A percentile compares a stretch with the other conserved stretches of the same genome.
Conservation (phyloP, 2,888 invertebrate species). For the Odontocolon sp. region DNA sequence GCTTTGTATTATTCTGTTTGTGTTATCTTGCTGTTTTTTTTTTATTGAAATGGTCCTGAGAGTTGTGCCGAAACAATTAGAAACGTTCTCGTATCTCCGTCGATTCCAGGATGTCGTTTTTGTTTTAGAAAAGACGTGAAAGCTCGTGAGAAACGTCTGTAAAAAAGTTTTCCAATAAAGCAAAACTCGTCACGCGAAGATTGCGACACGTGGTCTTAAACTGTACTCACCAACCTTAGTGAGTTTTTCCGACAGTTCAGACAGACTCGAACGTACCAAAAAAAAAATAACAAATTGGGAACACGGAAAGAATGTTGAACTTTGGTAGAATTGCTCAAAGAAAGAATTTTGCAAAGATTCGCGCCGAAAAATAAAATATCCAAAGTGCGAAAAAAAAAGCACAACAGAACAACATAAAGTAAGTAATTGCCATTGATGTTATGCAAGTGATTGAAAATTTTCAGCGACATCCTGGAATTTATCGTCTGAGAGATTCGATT, state of each 20-base stretch:
- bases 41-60: slow-evolving; percentile 1
- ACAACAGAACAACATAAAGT: too few species aligned
- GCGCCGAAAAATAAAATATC: too few species aligned
- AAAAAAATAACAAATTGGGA: background rate
- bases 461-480: slow-evolving; percentile 30
- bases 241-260: slow-evolving; percentile 13
- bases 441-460: background rate
- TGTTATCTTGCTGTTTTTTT: background rate
- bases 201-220: slow-evolving; percentile 16
- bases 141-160: background rate
- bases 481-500: slow-evolving; percentile 17
- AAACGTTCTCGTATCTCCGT: slow-evolving; percentile 20
- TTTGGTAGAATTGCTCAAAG: background rate
- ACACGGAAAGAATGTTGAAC: background rate
- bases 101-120: slow-evolving; percentile 42
- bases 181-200: slow-evolving; percentile 44
- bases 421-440: slow-evolving; percentile 2
- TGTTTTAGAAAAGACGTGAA: background rate
- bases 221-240: slow-evolving; percentile 32
- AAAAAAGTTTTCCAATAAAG: slow-evolving; percentile 64
- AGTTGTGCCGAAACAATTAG: slow-evolving; percentile 5
- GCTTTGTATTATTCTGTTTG: too few species aligned
- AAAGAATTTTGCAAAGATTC: background rate
- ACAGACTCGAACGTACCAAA: background rate
- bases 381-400: background rate